A percentile compares a stretch with the other conserved stretches of the same genome.
phyloP scores from a whole-genome alignment of 2,888 invertebrate genomes.

The Melanchra persicariae region DNA sequence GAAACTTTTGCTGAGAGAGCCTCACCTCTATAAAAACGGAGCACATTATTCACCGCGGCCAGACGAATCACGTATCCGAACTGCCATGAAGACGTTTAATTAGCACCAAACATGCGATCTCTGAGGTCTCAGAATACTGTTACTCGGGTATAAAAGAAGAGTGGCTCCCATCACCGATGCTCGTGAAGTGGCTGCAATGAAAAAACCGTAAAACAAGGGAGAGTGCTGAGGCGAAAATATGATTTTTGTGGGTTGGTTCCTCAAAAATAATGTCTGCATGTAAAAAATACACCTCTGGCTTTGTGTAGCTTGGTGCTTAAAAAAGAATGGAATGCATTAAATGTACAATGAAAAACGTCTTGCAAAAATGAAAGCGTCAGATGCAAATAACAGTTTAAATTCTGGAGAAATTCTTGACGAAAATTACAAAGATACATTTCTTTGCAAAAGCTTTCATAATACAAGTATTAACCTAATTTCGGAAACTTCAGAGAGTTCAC shows the following conservation, averaged over 20 bases:
- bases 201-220: constrained; percentile 86
- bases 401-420: background rate
- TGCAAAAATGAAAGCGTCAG: constrained; percentile 12
- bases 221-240: constrained; percentile 83
- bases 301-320: constrained; percentile 51
- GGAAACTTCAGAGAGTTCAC: constrained; percentile 68
- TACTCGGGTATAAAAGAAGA: constrained; percentile 80
- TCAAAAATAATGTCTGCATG: constrained; percentile 72
- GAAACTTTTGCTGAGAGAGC: constrained; percentile 61
- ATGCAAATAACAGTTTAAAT: constrained; percentile 12
- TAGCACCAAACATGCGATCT: constrained; percentile 87
- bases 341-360: constrained; percentile 29
- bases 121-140: constrained; percentile 79
- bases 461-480: constrained; percentile 68
- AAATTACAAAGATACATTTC: background rate
- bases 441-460: constrained; percentile 6
- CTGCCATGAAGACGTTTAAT: constrained; percentile 85
- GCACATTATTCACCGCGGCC: constrained; percentile 78
- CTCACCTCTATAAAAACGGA: constrained; percentile 72
- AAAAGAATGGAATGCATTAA: constrained; percentile 48
- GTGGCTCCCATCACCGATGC: constrained; percentile 81
- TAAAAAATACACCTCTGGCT: constrained; percentile 62
- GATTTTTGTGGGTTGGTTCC: constrained; percentile 79
- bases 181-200: constrained; percentile 88
- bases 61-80: constrained; percentile 83